Evolutionary conservation across 2,797 vertebrate genomes (phyloP).

Genomic region (Spizella passerina): DNA sequence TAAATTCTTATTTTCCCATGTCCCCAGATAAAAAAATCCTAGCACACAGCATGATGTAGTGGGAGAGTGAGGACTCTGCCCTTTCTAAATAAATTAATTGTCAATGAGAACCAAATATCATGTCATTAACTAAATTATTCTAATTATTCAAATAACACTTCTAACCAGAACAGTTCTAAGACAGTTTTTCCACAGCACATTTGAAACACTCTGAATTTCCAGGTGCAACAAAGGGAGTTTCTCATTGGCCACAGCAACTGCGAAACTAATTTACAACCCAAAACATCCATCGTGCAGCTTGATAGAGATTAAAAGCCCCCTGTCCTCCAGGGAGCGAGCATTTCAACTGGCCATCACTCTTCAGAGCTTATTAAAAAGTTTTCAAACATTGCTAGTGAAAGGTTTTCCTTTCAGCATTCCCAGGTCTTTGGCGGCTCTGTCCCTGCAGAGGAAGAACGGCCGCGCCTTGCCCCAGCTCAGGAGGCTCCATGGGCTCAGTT

Average conservation of each 20-base stretch:
- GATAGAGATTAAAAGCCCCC: not conserved
- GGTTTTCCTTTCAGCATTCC: not conserved
- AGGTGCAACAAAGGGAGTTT: not conserved
- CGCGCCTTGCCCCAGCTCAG: not conserved
- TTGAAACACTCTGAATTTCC: not conserved
- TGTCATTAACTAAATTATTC: not conserved
- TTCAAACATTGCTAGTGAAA: not conserved
- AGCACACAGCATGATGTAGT: not conserved
- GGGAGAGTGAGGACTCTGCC: not conserved
- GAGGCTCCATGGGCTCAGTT: not conserved
- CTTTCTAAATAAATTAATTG: not conserved
- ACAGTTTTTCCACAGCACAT: not conserved
- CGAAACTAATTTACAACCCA: not conserved
- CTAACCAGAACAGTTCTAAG: accelerated
- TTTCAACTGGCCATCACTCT: not conserved
- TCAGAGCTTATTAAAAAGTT: not conserved
- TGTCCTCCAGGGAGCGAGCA: not conserved
- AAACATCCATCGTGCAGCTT: not conserved
- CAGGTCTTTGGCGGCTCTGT: not conserved
- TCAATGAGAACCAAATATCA: not conserved
- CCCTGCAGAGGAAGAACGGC: not conserved
- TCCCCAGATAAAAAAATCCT: not conserved
- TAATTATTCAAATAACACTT: not conserved
- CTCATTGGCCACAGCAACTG: not conserved
- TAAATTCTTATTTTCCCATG: not conserved